These are phyloP conservation scores for Heliconius hermathena DNA, from an alignment of 1,140 invertebrate species.

Conservation along the genomic window DNA sequence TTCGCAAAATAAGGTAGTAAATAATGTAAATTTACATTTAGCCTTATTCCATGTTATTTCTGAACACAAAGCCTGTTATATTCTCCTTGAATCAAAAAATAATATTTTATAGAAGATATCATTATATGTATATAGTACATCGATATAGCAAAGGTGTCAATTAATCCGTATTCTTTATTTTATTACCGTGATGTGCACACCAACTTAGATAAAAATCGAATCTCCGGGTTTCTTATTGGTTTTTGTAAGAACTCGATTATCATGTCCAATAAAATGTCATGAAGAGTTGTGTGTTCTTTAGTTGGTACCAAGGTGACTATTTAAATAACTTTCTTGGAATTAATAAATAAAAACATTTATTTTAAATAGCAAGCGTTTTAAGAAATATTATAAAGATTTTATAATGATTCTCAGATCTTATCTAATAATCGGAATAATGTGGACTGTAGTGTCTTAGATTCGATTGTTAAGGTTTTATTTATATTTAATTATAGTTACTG, in stretches of 20 bases:
- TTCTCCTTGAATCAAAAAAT: not conserved
- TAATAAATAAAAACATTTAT: not conserved
- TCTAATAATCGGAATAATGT: no score
- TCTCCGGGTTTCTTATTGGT: slow-evolving; percentile 29
- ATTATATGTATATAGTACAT: slow-evolving; percentile 28
- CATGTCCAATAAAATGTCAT: slow-evolving; percentile 30
- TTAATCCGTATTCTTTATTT: slow-evolving; percentile 50
- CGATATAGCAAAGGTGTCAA: slow-evolving; percentile 31
- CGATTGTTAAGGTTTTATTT: no score
- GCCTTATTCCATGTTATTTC: no score
- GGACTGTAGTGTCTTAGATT: no score
- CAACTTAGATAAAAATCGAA: slow-evolving; percentile 40
- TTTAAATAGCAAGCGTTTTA: no score
- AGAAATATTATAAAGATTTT: no score
- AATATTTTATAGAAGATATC: slow-evolving; percentile 21
- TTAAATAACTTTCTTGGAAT: not conserved
- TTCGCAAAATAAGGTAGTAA: no score
- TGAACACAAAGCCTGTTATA: not conserved
- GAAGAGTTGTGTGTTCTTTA: slow-evolving; percentile 11
- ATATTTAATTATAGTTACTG: no score
- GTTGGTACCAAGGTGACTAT: not conserved
- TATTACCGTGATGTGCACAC: slow-evolving; percentile 31
- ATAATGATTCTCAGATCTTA: no score
- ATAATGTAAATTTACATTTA: no score
- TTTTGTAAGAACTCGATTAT: slow-evolving; percentile 36